Percentiles rank a stretch among this genome's conserved stretches.
phyloP scores from a whole-genome alignment of 2,113 vertebrate genomes.

The Dipodomys stephensi region DNA sequence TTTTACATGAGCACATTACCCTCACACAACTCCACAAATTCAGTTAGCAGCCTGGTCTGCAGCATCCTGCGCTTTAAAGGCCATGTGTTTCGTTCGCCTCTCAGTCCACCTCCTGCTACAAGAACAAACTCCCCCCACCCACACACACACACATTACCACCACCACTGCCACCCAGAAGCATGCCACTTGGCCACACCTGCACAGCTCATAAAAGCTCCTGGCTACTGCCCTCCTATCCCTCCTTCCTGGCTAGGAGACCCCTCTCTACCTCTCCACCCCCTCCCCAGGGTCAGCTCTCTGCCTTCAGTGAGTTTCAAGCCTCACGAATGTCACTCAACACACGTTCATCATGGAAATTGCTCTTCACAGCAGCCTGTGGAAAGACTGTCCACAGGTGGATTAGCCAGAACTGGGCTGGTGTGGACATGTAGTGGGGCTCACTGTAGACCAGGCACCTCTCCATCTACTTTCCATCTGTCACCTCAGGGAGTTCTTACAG shows the following conservation, averaged over 20 bases:
- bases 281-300: neutral
- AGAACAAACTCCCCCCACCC: neutral
- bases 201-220: neutral
- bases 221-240: no score
- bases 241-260: no score
- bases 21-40: conserved; percentile 24
- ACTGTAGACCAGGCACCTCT: rapidly evolving
- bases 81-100: neutral
- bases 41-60: neutral
- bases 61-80: neutral
- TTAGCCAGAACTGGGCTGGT: neutral
- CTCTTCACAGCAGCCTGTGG: rapidly evolving
- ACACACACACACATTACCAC: neutral
- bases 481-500: rapidly evolving
- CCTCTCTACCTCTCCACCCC: neutral
- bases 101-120: neutral
- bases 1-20: conserved; percentile 62
- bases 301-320: no score
- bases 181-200: rapidly evolving
- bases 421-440: neutral
- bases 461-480: rapidly evolving
- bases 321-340: neutral
- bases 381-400: neutral
- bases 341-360: rapidly evolving
- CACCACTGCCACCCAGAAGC: neutral